Conservation (phyloP, 2,888 invertebrate genomes). For the Drosophila gaucha region DNA sequence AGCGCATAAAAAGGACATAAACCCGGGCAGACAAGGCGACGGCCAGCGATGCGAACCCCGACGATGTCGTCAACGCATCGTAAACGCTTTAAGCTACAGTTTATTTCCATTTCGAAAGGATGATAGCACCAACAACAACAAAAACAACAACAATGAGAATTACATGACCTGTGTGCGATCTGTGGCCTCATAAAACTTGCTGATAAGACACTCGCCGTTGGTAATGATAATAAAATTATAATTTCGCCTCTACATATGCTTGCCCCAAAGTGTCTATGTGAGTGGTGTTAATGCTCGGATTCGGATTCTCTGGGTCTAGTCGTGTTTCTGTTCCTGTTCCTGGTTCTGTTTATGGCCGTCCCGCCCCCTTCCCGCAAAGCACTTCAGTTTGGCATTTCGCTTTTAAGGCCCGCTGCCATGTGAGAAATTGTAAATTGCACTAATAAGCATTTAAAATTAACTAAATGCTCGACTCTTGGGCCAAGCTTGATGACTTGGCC, state of each 20-base stretch:
- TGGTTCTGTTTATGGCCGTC: conserved; percentile 27
- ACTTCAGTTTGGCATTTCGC: conserved; percentile 25
- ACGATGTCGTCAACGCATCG: conserved; percentile 78
- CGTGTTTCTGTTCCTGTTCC: conserved; percentile 6
- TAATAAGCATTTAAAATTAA: conserved; percentile 81
- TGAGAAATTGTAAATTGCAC: conserved; percentile 71
- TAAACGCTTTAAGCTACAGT: conserved; percentile 82
- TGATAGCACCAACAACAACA: conserved; percentile 46
- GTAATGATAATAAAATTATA: conserved; percentile 84
- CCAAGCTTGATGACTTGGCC: conserved; percentile 60
- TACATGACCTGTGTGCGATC: conserved; percentile 66
- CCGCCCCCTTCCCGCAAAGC: conserved; percentile 5
- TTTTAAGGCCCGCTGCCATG: conserved; percentile 38
- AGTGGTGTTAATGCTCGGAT: conserved; percentile 23
- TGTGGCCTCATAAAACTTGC: conserved; percentile 78
- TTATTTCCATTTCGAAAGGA: conserved; percentile 80
- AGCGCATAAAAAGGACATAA: conserved; percentile 84
- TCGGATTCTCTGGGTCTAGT: conserved; percentile 17
- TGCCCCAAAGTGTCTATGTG: conserved; percentile 38
- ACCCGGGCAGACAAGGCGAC: conserved; percentile 53
- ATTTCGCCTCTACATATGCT: conserved; percentile 74
- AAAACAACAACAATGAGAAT: conserved; percentile 20
- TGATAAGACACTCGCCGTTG: conserved; percentile 74
- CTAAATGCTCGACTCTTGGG: conserved; percentile 70
- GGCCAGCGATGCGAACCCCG: conserved; percentile 31